A percentile compares a stretch with the other conserved stretches of the same genome.
phyloP scores from a whole-genome alignment of 1,140 invertebrate genomes.

The Eueides isabella region DNA sequence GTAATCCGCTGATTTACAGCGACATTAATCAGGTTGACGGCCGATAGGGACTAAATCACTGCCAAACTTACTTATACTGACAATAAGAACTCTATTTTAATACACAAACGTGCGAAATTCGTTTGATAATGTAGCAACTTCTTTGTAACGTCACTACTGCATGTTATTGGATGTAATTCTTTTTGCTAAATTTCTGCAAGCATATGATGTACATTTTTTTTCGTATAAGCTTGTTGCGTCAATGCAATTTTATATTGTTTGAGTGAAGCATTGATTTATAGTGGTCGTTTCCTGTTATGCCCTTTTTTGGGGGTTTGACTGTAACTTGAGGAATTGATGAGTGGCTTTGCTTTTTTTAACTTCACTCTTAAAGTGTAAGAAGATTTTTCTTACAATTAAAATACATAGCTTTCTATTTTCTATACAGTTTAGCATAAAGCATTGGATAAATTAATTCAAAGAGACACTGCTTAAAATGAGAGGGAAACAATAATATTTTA shows the following conservation, averaged over 20 bases:
- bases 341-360: neutral
- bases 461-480: no score
- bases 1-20: constrained; percentile 81
- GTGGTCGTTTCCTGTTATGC: constrained; percentile 64
- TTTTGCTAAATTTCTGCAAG: constrained; percentile 76
- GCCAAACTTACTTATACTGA: constrained; percentile 53
- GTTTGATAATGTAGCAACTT: constrained; percentile 30
- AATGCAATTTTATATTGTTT: constrained; percentile 65
- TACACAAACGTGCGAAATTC: constrained; percentile 49
- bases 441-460: no score
- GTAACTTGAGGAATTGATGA: constrained; percentile 53
- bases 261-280: constrained; percentile 69
- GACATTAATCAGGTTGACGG: constrained; percentile 80
- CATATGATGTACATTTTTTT: constrained; percentile 30
- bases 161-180: constrained; percentile 80
- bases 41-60: constrained; percentile 80
- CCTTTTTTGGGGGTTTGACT: constrained; percentile 64
- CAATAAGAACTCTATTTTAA: constrained; percentile 49
- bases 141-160: constrained; percentile 67
- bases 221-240: constrained; percentile 59
- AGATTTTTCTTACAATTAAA: no score
- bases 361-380: no score
- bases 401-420: neutral
- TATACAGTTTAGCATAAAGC: neutral
- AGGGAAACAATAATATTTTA: no score